These are phyloP conservation scores for Steatocranus sp. DNA, from an alignment of 2,797 vertebrate species.

Conservation along the genomic window DNA sequence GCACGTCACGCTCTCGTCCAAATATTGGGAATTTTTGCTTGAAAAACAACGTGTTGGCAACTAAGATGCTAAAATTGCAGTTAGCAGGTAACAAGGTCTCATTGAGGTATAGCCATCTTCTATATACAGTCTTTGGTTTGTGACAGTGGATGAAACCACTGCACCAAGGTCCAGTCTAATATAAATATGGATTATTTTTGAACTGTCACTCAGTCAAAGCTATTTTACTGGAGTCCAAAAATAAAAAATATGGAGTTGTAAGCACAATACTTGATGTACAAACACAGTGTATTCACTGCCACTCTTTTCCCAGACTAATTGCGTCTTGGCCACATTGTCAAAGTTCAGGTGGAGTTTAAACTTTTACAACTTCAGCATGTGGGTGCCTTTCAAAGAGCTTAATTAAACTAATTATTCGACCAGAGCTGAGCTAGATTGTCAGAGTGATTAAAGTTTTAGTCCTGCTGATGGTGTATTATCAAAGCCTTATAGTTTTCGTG, in stretches of 20 bases:
- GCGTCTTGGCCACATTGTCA: slow-evolving; percentile 15
- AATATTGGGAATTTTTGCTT: neutral
- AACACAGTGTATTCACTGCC: neutral
- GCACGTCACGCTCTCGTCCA: neutral
- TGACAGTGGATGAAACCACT: neutral
- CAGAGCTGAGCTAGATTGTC: slow-evolving; percentile 65
- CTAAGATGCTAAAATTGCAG: neutral
- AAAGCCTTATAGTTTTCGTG: slow-evolving; percentile 85
- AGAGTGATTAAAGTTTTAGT: slow-evolving; percentile 70
- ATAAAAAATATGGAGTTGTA: neutral
- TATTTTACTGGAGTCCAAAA: neutral
- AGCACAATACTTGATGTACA: neutral
- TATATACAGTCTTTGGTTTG: neutral
- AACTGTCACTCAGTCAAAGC: neutral
- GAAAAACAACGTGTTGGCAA: neutral
- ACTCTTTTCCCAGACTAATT: neutral
- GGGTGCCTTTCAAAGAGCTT: slow-evolving; percentile 65
- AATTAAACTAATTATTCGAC: slow-evolving; percentile 82
- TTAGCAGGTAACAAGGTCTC: neutral
- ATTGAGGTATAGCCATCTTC: neutral
- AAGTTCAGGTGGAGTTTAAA: slow-evolving; percentile 66
- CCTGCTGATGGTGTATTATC: slow-evolving; percentile 78
- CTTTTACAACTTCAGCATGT: slow-evolving; percentile 34
- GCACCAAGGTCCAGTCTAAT: neutral
- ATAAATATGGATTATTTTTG: neutral